Evolutionary conservation across 2,113 vertebrate genomes (phyloP).

Genomic region (Polypterus bichir): DNA sequence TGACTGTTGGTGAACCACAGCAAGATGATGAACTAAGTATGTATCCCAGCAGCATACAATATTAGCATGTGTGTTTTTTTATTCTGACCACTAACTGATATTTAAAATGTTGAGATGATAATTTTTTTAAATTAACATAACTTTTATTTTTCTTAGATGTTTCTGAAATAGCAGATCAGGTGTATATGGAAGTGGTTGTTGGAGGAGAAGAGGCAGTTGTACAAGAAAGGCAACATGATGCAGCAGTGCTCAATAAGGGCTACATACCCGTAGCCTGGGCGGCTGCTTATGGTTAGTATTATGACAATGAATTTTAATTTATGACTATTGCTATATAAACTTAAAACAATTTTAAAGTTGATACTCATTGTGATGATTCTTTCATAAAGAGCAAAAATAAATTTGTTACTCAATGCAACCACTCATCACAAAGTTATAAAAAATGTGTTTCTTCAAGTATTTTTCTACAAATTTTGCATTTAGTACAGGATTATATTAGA

Average conservation of each 20-base stretch:
- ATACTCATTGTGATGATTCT: too few relatives aligned
- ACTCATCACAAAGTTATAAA: too few relatives aligned
- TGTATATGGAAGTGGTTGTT: slow-evolving; percentile 91
- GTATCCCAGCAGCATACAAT: slow-evolving; percentile 20
- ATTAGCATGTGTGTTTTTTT: background rate
- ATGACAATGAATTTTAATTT: background rate
- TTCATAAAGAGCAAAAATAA: too few relatives aligned
- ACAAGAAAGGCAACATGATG: slow-evolving; percentile 71
- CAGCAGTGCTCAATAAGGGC: slow-evolving; percentile 70
- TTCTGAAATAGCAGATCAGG: slow-evolving; percentile 80
- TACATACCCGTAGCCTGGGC: slow-evolving; percentile 89
- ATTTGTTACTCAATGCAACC: too few relatives aligned
- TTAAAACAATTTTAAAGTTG: too few relatives aligned
- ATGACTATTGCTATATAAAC: too few relatives aligned
- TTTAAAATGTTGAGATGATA: background rate
- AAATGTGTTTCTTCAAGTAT: too few relatives aligned
- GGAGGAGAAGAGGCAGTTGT: slow-evolving; percentile 73
- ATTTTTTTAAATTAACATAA: background rate
- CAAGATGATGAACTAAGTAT: slow-evolving; percentile 82
- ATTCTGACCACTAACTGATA: background rate
- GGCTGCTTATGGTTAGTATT: slow-evolving; percentile 72
- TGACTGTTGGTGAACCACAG: slow-evolving; percentile 86
- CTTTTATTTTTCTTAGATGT: slow-evolving; percentile 57
- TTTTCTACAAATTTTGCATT: too few relatives aligned
- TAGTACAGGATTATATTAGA: too few relatives aligned